phyloP scores from a whole-genome alignment of 1,140 invertebrate genomes.

The Bombus picipes region DNA sequence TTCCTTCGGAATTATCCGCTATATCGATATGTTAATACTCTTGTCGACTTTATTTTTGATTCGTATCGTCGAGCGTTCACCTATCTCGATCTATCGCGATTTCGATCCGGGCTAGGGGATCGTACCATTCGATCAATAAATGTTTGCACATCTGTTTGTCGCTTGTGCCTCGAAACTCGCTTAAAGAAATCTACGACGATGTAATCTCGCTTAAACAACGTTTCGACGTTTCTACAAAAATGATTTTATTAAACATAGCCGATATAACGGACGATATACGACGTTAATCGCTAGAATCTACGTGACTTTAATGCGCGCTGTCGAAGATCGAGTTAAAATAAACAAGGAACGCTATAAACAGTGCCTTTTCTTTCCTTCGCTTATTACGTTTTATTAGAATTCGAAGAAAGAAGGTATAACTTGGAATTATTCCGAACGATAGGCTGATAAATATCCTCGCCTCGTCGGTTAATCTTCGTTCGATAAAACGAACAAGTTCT shows the following conservation, averaged over 20 bases:
- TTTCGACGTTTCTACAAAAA: neutral
- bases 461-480: too few relatives aligned
- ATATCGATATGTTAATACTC: neutral
- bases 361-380: too few relatives aligned
- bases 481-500: neutral
- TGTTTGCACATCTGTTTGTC: neutral
- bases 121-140: neutral
- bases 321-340: neutral
- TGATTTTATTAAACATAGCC: neutral
- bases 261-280: neutral
- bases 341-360: neutral
- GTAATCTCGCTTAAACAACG: neutral
- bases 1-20: neutral
- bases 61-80: neutral
- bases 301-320: neutral
- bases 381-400: neutral
- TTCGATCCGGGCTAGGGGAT: neutral
- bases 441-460: too few relatives aligned
- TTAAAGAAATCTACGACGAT: neutral
- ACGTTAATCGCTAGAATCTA: neutral
- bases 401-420: neutral
- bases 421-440: neutral
- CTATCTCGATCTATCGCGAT: neutral
- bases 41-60: too few relatives aligned
- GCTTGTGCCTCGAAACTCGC: neutral